Evolutionary conservation across 2,888 invertebrate genomes (phyloP).

Genomic region (Xestia ashworthii): DNA sequence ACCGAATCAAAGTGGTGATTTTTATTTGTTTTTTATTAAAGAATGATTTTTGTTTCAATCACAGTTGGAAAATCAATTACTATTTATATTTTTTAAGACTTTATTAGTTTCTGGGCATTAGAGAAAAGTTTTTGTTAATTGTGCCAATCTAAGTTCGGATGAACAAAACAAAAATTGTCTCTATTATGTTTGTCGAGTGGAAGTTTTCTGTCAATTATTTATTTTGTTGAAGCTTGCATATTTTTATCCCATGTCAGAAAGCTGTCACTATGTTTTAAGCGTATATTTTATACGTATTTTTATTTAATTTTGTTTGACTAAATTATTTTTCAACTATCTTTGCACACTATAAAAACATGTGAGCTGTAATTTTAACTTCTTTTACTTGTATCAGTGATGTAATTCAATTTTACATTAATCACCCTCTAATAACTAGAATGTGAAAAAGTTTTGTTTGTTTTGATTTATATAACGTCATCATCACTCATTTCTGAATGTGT

Average conservation of each 20-base stretch:
- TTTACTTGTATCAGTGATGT: slow-evolving; percentile 52
- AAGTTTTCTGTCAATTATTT: slow-evolving; percentile 60
- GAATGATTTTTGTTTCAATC: slow-evolving; percentile 82
- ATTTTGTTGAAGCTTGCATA: slow-evolving; percentile 67
- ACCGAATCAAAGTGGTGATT: slow-evolving; percentile 79
- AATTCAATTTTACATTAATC: slow-evolving; percentile 50
- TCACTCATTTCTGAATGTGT: slow-evolving; percentile 62
- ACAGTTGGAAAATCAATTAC: slow-evolving; percentile 79
- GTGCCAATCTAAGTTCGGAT: slow-evolving; percentile 64
- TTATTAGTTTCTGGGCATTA: slow-evolving; percentile 74
- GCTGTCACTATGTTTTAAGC: slow-evolving; percentile 55
- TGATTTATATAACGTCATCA: slow-evolving; percentile 48
- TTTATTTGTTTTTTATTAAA: slow-evolving; percentile 82
- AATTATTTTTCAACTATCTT: slow-evolving; percentile 54
- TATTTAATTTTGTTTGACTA: slow-evolving; percentile 58
- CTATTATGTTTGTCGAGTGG: slow-evolving; percentile 58
- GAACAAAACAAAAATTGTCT: slow-evolving; percentile 57
- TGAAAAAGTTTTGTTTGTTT: slow-evolving; percentile 63
- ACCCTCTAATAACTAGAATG: slow-evolving; percentile 51
- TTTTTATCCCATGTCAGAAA: slow-evolving; percentile 62
- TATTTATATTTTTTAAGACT: slow-evolving; percentile 80
- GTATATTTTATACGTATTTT: slow-evolving; percentile 50
- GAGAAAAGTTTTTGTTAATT: slow-evolving; percentile 76
- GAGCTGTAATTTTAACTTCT: slow-evolving; percentile 52
- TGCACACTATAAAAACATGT: slow-evolving; percentile 64